Conservation (phyloP, 1,140 invertebrate genomes). For the Drosophila willistoni region DNA sequence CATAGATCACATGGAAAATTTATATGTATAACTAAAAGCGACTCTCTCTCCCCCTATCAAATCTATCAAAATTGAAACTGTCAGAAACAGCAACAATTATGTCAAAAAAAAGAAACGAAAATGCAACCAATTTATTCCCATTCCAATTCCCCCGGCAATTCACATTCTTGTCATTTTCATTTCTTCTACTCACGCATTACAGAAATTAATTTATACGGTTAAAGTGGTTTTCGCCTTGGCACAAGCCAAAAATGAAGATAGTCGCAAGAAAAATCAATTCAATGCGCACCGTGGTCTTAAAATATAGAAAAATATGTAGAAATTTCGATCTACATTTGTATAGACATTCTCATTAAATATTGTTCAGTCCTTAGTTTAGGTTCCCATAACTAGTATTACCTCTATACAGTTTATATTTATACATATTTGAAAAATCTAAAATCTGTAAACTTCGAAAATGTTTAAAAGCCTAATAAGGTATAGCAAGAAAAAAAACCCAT, state of each 20-base stretch:
- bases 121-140: conserved; percentile 2
- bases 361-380: too few relatives aligned
- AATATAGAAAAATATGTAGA: neutral
- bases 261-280: conserved; percentile 11
- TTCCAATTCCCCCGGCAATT: neutral
- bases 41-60: conserved; percentile 2
- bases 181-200: conserved; percentile 23
- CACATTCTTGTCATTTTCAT: conserved; percentile 5
- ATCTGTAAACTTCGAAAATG: too few relatives aligned
- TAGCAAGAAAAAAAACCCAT: too few relatives aligned
- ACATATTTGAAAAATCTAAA: too few relatives aligned
- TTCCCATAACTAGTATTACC: too few relatives aligned
- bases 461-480: too few relatives aligned
- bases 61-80: conserved; percentile 50
- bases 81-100: conserved; percentile 56
- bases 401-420: too few relatives aligned
- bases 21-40: conserved; percentile 20
- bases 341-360: too few relatives aligned
- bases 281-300: neutral
- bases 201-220: conserved; percentile 56
- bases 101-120: conserved; percentile 39
- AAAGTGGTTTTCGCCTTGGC: conserved; percentile 41
- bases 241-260: conserved; percentile 40
- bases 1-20: neutral
- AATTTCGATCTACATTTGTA: too few relatives aligned